A percentile compares a stretch with the other conserved stretches of the same genome.
Evolutionary conservation across 2,888 invertebrate genomes (phyloP).

Genomic region (Zygaena filipendulae): DNA sequence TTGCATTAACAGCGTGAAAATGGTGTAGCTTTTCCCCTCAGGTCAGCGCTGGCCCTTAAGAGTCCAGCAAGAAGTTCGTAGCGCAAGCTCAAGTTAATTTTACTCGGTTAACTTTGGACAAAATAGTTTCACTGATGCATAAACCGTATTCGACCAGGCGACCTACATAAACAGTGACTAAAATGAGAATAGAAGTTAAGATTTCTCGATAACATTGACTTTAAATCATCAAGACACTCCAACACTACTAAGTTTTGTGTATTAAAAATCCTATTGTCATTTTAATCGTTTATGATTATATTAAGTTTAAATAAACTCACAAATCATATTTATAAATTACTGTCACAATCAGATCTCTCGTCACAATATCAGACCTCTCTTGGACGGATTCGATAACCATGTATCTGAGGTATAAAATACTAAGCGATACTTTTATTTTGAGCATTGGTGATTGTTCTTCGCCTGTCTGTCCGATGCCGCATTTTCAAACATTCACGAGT

Average conservation of each 20-base stretch:
- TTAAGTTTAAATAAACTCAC: conserved; percentile 15
- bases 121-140: conserved; percentile 9
- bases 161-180: conserved; percentile 30
- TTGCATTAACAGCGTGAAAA: no score
- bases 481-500: no score
- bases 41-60: no score
- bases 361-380: conserved; percentile 11
- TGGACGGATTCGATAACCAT: conserved; percentile 19
- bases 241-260: conserved; percentile 25
- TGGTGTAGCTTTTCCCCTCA: no score
- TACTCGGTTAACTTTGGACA: conserved; percentile 8
- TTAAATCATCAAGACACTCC: no score
- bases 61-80: no score
- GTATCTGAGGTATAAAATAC: conserved; percentile 27
- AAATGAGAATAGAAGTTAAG: conserved; percentile 62
- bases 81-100: no score
- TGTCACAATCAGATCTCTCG: not conserved
- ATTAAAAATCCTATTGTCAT: conserved; percentile 58
- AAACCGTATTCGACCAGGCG: no score
- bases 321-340: not conserved
- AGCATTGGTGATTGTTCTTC: no score
- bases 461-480: no score
- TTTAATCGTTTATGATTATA: conserved; percentile 31
- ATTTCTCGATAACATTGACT: conserved; percentile 19
- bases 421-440: no score